phyloP scores from a whole-genome alignment of 1,140 invertebrate genomes.

The Acromyrmex charruanus region DNA sequence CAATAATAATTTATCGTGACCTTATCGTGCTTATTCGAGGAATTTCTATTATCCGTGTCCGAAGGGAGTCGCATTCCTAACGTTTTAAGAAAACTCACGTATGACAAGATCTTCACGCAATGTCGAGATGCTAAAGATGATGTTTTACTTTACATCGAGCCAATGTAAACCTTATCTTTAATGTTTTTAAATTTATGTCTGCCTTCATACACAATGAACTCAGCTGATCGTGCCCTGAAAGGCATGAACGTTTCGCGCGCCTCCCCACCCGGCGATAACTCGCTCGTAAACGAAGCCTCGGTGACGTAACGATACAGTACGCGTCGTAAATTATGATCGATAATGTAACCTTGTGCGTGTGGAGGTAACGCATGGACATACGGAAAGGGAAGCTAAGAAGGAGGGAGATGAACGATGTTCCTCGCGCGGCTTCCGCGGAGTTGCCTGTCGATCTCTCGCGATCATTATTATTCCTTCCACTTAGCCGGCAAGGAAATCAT shows the following conservation, averaged over 20 bases:
- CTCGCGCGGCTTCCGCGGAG: conserved; percentile 31
- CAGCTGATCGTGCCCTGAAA: conserved; percentile 60
- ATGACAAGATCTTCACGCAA: background rate
- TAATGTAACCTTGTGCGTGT: conserved; percentile 82
- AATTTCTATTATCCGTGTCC: conserved; percentile 3
- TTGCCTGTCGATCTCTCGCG: conserved; percentile 49
- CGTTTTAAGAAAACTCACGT: conserved; percentile 22
- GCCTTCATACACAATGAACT: conserved; percentile 11
- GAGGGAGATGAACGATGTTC: conserved; percentile 8
- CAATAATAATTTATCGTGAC: background rate
- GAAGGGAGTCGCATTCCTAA: background rate
- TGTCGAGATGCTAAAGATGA: background rate
- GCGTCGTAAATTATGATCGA: conserved; percentile 84
- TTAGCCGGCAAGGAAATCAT: conserved; percentile 55
- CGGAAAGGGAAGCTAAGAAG: background rate
- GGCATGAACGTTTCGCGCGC: conserved; percentile 60
- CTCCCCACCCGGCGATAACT: conserved; percentile 73
- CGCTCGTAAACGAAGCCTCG: conserved; percentile 76
- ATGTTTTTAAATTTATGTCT: conserved; percentile 34
- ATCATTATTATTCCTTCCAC: conserved; percentile 60
- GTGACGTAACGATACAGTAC: conserved; percentile 81
- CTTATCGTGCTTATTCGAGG: background rate
- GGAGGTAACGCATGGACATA: conserved; percentile 38
- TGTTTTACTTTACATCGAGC: background rate
- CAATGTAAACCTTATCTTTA: background rate